phyloP scores from a whole-genome alignment of 2,113 vertebrate species.

The Anthoscopus minutus region DNA sequence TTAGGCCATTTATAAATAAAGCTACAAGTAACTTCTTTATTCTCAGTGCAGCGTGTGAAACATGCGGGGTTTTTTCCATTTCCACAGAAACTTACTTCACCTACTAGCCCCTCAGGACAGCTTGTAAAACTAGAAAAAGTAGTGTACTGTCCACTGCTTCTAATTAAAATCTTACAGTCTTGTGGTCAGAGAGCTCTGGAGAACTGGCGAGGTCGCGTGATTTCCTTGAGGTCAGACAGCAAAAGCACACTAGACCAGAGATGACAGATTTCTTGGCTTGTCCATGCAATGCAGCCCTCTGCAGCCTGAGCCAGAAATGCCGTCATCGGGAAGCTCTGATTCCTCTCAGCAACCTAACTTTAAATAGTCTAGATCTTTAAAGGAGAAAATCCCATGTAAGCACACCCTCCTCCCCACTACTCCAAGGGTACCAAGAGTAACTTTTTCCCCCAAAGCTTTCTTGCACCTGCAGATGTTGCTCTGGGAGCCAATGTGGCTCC shows the following conservation, averaged over 20 bases:
- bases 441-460: not conserved
- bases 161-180: conserved; percentile 30
- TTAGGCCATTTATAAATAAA: not conserved
- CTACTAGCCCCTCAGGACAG: not conserved
- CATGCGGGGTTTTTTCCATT: not conserved
- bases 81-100: not conserved
- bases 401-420: no score
- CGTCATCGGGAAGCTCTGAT: not conserved
- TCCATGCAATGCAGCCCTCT: not conserved
- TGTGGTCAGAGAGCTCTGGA: not conserved
- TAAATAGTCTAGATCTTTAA: not conserved
- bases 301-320: not conserved
- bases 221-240: conserved; percentile 15
- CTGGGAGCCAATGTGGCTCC: not conserved
- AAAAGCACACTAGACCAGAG: not conserved
- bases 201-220: not conserved
- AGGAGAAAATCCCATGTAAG: not conserved
- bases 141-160: not conserved
- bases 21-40: not conserved
- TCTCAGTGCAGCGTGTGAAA: not conserved
- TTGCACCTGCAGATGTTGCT: not conserved
- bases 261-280: not conserved
- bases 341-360: not conserved
- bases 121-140: conserved; percentile 2
- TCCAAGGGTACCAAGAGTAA: not conserved